Evolutionary conservation across 1,140 invertebrate genomes (phyloP).

Genomic region (Leptinotarsa undecemlineata): DNA sequence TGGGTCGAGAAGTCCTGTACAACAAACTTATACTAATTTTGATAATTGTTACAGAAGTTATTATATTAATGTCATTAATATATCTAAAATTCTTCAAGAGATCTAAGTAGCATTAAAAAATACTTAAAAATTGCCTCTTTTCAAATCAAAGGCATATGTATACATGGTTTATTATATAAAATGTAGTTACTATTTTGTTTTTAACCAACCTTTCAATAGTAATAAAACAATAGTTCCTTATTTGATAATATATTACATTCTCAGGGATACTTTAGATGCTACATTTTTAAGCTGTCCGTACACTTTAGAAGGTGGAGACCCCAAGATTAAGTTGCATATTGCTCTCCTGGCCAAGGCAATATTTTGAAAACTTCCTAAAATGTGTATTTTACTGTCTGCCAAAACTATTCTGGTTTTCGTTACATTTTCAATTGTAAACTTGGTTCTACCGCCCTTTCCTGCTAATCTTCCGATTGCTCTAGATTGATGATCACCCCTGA

Average conservation of each 20-base stretch:
- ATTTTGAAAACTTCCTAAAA: constrained; percentile 97
- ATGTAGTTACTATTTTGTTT: too few species aligned
- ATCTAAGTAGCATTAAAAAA: background rate
- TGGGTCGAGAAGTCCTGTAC: constrained; percentile 58
- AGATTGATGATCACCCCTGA: constrained; percentile 95
- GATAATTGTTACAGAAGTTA: constrained; percentile 57
- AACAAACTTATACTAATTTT: constrained; percentile 58
- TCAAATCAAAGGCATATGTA: too few species aligned
- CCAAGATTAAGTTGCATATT: constrained; percentile 97
- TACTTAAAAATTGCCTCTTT: background rate
- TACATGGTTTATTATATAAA: too few species aligned
- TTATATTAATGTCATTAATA: constrained; percentile 42
- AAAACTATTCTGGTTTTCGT: constrained; percentile 98
- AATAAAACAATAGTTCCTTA: too few species aligned
- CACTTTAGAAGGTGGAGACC: constrained; percentile 93
- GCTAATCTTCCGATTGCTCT: constrained; percentile 95
- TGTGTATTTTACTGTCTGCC: constrained; percentile 95
- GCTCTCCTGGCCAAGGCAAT: constrained; percentile 92
- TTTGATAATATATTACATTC: constrained; percentile 65
- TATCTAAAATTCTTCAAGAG: constrained; percentile 42
- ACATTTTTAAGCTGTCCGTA: constrained; percentile 90
- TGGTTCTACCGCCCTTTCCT: constrained; percentile 96
- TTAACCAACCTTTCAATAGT: too few species aligned
- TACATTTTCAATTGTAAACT: constrained; percentile 98
- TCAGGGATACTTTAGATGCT: constrained; percentile 77